phyloP scores from a whole-genome alignment of 1,140 invertebrate genomes.

The Drosophila takahashii region DNA sequence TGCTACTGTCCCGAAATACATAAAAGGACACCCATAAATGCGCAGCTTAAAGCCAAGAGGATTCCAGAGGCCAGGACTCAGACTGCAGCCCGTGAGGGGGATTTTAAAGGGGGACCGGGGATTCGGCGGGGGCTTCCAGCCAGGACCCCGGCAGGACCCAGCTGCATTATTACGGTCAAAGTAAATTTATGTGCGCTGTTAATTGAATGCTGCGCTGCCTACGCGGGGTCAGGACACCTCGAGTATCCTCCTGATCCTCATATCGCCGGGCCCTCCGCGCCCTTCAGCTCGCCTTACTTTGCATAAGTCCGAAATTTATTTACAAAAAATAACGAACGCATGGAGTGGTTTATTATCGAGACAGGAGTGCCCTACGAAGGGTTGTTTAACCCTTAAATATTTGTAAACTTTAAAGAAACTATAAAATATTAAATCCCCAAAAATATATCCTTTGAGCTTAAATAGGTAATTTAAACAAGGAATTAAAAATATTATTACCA shows the following conservation, averaged over 20 bases:
- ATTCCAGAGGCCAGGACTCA: constrained; percentile 29
- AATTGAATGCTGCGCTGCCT: constrained; percentile 66
- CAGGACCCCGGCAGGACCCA: constrained; percentile 56
- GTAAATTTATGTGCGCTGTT: constrained; percentile 80
- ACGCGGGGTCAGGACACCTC: constrained; percentile 51
- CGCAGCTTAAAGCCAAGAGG: constrained; percentile 75
- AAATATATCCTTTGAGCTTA: too few relatives aligned
- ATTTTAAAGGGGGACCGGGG: constrained; percentile 2
- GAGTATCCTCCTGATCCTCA: constrained; percentile 24
- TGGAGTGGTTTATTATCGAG: not conserved
- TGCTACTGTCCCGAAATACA: constrained; percentile 43
- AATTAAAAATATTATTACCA: too few relatives aligned
- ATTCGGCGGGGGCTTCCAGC: constrained; percentile 3
- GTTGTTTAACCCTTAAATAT: not conserved
- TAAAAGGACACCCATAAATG: constrained; percentile 48
- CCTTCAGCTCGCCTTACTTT: constrained; percentile 29
- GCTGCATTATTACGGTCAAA: constrained; percentile 78
- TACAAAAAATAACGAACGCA: constrained; percentile 35
- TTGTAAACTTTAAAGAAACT: too few relatives aligned
- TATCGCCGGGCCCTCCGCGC: constrained; percentile 6
- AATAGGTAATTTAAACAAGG: too few relatives aligned
- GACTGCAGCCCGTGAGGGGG: constrained; percentile 15
- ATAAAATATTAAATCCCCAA: too few relatives aligned
- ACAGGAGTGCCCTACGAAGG: not conserved
- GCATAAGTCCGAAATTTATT: constrained; percentile 80